Evolutionary conservation across 2,797 vertebrate genomes (phyloP).

Genomic region (Acanthurus tractus): DNA sequence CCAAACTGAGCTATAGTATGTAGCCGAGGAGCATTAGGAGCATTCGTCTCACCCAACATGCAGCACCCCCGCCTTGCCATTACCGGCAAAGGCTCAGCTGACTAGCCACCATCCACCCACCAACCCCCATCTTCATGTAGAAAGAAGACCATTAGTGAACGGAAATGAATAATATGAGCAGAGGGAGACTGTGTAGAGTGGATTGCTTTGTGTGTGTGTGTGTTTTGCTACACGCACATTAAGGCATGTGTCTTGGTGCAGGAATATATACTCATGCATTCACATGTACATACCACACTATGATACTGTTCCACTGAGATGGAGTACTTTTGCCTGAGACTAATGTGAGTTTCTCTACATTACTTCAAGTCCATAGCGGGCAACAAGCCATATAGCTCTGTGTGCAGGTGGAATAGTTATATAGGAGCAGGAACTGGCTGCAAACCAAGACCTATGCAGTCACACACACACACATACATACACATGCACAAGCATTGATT

Average conservation of each 20-base stretch:
- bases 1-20: slow-evolving; percentile 69
- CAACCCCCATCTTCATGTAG: slow-evolving; percentile 53
- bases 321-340: slow-evolving; percentile 57
- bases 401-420: slow-evolving; percentile 51
- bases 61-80: slow-evolving; percentile 66
- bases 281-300: slow-evolving; percentile 10
- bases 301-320: slow-evolving; percentile 55
- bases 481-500: background rate
- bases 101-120: slow-evolving; percentile 64
- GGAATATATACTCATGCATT: slow-evolving; percentile 12
- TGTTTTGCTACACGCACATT: slow-evolving; percentile 22
- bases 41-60: slow-evolving; percentile 73
- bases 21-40: slow-evolving; percentile 73
- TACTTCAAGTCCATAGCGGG: slow-evolving; percentile 62
- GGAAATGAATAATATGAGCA: slow-evolving; percentile 67
- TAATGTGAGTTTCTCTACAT: slow-evolving; percentile 70
- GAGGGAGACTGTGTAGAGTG: slow-evolving; percentile 48
- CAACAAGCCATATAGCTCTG: slow-evolving; percentile 53
- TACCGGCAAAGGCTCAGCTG: slow-evolving; percentile 66
- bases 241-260: slow-evolving; percentile 19
- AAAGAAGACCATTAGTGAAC: slow-evolving; percentile 72
- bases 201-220: slow-evolving; percentile 45
- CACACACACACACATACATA: slow-evolving; percentile 25
- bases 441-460: slow-evolving; percentile 11
- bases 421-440: slow-evolving; percentile 39